A percentile compares a stretch with the other conserved stretches of the same genome.
These are phyloP conservation scores for Miichthys miiuy DNA, from an alignment of 2,797 vertebrate genomes.

Conservation along the genomic window DNA sequence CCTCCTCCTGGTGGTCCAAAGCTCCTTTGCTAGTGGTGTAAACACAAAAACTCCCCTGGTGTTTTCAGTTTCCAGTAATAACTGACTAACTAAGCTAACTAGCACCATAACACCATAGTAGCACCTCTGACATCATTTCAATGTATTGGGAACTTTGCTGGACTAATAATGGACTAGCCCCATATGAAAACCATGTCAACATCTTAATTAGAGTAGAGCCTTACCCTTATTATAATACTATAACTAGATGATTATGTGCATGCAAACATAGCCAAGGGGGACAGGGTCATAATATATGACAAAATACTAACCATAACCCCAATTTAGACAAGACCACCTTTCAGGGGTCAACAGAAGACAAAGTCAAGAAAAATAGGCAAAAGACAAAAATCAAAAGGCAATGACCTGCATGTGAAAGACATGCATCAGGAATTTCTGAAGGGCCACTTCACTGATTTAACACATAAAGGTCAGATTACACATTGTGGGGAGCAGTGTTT, in stretches of 20 bases:
- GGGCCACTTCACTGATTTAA: neutral
- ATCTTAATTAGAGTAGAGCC: constrained; percentile 4
- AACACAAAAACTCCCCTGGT: too few relatives aligned
- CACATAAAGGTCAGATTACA: neutral
- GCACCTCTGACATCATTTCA: neutral
- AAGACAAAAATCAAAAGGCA: neutral
- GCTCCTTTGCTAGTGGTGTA: too few relatives aligned
- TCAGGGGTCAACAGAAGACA: too few relatives aligned
- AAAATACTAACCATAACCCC: neutral
- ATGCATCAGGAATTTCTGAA: neutral
- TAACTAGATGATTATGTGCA: constrained; percentile 6
- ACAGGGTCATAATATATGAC: neutral
- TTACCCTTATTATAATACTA: neutral
- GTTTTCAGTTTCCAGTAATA: too few relatives aligned
- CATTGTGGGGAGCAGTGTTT: neutral
- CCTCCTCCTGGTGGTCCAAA: too few relatives aligned
- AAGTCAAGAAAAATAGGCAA: neutral
- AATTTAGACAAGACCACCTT: neutral
- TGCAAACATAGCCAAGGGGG: neutral
- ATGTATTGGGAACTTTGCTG: neutral
- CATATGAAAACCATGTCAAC: neutral
- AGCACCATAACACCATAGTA: neutral
- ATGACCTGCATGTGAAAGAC: neutral
- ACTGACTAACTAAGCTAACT: too few relatives aligned
- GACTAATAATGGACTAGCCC: neutral